Evolutionary conservation across 2,113 vertebrate genomes (phyloP).

Genomic region (Etheostoma spectabile): DNA sequence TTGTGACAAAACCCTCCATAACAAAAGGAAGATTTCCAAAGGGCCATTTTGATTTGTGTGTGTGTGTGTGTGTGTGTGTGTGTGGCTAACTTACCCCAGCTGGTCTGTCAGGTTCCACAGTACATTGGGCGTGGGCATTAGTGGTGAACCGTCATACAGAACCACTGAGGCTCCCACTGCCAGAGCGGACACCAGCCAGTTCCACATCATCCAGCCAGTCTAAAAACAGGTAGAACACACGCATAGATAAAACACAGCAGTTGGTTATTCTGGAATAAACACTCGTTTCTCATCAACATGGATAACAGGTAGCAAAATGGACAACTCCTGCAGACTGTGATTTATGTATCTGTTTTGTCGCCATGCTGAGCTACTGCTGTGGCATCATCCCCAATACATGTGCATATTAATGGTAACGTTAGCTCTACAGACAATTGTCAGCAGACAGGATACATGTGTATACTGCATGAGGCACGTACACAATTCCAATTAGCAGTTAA

Average conservation of each 20-base stretch:
- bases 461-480: neutral
- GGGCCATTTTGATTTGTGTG: neutral
- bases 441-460: neutral
- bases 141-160: constrained; percentile 95
- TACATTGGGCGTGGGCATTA: constrained; percentile 90
- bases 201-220: constrained; percentile 99
- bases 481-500: neutral
- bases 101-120: constrained; percentile 96
- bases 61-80: neutral
- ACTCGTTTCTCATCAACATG: constrained; percentile 38
- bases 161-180: constrained; percentile 93
- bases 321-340: constrained; percentile 37
- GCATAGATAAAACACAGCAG: constrained; percentile 19
- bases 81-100: constrained; percentile 88
- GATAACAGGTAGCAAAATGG: constrained; percentile 25
- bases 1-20: neutral
- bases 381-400: constrained; percentile 9
- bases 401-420: neutral
- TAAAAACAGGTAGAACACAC: constrained; percentile 61
- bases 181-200: constrained; percentile 93
- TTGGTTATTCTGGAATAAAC: constrained; percentile 54
- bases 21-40: neutral
- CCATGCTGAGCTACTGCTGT: constrained; percentile 24
- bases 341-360: constrained; percentile 8
- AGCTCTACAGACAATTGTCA: constrained; percentile 6